Evolutionary conservation across 2,113 vertebrate species (phyloP).

Genomic region (Trematocara stigmaticum): DNA sequence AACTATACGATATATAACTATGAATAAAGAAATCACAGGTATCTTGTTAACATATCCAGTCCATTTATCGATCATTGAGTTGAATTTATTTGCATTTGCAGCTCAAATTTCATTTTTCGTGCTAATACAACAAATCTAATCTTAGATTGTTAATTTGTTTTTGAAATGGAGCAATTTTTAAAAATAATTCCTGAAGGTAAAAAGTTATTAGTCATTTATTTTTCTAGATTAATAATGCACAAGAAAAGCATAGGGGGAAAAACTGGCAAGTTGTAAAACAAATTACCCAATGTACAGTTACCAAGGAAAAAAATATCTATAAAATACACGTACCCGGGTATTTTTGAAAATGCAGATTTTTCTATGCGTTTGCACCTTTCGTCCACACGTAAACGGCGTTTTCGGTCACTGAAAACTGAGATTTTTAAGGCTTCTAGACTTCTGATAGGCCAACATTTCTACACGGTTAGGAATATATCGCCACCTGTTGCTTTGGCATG

Average conservation of each 20-base stretch:
- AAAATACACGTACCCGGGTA: not conserved
- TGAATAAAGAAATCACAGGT: not conserved
- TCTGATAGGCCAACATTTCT: too few species aligned
- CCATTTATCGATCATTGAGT: fast-evolving
- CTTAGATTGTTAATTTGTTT: fast-evolving
- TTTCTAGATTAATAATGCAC: not conserved
- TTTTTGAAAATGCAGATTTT: too few species aligned
- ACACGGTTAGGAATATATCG: too few species aligned
- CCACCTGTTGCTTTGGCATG: too few species aligned
- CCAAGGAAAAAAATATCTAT: not conserved
- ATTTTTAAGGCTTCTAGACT: too few species aligned
- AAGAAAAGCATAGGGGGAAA: not conserved
- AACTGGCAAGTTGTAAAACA: not conserved
- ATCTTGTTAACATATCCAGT: not conserved
- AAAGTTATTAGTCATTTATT: fast-evolving
- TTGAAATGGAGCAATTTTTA: not conserved
- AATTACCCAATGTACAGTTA: fast-evolving
- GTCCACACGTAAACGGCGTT: too few species aligned
- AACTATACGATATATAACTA: not conserved
- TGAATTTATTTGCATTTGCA: not conserved
- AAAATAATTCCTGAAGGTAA: not conserved
- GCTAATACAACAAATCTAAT: not conserved
- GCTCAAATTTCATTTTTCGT: fast-evolving
- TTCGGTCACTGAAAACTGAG: too few species aligned
- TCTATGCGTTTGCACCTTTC: too few species aligned